These are phyloP conservation scores for Hirtodrosophila confusa DNA, from an alignment of 2,888 invertebrate genomes.

Conservation along the genomic window DNA sequence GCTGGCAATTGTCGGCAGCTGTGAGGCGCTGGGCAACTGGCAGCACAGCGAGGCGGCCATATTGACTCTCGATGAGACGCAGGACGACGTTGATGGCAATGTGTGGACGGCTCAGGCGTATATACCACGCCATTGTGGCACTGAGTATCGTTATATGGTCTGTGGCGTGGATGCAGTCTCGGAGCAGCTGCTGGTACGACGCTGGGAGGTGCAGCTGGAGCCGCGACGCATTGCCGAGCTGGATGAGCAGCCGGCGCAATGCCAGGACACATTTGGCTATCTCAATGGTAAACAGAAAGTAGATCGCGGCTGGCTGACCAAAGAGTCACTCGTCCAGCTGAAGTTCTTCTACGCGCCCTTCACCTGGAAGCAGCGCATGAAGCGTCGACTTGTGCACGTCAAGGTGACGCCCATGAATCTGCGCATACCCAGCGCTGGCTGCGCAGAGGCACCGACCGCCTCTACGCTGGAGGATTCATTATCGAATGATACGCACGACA, in stretches of 20 bases:
- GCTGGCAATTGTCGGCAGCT: conserved; percentile 89
- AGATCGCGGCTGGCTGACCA: conserved; percentile 93
- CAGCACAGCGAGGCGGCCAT: conserved; percentile 86
- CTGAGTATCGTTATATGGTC: conserved; percentile 91
- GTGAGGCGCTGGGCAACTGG: conserved; percentile 89
- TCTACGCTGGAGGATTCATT: conserved; percentile 87
- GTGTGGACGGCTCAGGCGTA: conserved; percentile 88
- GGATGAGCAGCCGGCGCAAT: conserved; percentile 59
- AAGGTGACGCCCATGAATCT: conserved; percentile 91
- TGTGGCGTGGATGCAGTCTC: conserved; percentile 87
- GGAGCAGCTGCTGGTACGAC: conserved; percentile 86
- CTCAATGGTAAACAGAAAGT: conserved; percentile 86
- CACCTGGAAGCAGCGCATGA: conserved; percentile 89
- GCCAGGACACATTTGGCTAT: conserved; percentile 87
- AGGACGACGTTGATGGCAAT: conserved; percentile 84
- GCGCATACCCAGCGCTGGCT: conserved; percentile 84
- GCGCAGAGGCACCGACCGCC: conserved; percentile 39
- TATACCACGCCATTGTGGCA: conserved; percentile 88
- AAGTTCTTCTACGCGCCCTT: conserved; percentile 93
- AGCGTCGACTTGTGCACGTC: conserved; percentile 88
- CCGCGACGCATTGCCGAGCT: conserved; percentile 87
- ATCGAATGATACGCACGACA: conserved; percentile 86
- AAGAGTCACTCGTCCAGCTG: conserved; percentile 92
- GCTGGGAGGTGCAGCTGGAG: conserved; percentile 92
- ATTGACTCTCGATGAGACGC: conserved; percentile 77